phyloP scores from a whole-genome alignment of 2,888 invertebrate genomes.

The Cephus pygmeus region DNA sequence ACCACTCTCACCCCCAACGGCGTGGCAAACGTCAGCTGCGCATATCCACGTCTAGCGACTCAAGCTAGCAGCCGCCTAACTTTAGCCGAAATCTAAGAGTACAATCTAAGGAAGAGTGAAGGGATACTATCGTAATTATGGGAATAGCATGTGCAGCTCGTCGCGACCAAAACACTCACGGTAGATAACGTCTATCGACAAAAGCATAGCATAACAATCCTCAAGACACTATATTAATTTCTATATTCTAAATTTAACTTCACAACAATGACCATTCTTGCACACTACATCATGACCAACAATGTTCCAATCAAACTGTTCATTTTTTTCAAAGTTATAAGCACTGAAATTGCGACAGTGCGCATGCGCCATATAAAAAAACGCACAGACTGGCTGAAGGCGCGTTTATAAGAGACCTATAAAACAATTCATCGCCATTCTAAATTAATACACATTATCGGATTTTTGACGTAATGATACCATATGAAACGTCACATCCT shows the following conservation, averaged over 20 bases:
- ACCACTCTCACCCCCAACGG: constrained; percentile 72
- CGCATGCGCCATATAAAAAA: not conserved
- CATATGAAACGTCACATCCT: not conserved
- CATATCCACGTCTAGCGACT: constrained; percentile 62
- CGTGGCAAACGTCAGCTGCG: constrained; percentile 63
- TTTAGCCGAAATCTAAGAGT: constrained; percentile 56
- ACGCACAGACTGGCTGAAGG: not conserved
- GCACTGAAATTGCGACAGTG: not conserved
- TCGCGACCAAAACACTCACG: not conserved
- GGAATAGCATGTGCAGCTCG: not conserved
- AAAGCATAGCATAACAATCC: not conserved
- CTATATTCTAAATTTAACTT: too few relatives aligned
- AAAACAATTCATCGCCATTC: not conserved
- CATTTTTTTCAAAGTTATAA: not conserved
- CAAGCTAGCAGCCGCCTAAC: constrained; percentile 64
- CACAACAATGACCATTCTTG: not conserved
- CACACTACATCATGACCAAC: not conserved
- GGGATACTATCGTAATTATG: constrained; percentile 21
- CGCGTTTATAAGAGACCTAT: not conserved
- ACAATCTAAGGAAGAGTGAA: constrained; percentile 48
- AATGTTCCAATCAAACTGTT: not conserved
- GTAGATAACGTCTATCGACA: not conserved
- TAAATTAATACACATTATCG: not conserved
- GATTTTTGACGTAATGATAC: not conserved
- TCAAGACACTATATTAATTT: not conserved